phyloP scores from a whole-genome alignment of 37 sponge, comb jelly and placozoan species.

The Ephydatia muelleri region DNA sequence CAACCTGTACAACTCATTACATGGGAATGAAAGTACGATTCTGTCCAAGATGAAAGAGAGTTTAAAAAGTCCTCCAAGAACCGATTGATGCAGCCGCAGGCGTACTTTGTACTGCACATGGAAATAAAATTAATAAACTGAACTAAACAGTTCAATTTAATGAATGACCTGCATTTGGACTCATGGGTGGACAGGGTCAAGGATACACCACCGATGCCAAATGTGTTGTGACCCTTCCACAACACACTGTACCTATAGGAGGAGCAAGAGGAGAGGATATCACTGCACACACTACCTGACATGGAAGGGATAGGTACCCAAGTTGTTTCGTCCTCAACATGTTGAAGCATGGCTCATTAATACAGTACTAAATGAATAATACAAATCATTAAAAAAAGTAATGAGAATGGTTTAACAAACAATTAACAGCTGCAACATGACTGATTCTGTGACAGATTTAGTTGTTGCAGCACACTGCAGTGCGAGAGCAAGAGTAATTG shows the following conservation, averaged over 20 bases:
- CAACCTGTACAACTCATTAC: not conserved
- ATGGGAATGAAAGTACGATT: slow-evolving; percentile 25
- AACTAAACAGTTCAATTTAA: no score
- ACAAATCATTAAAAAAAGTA: not conserved
- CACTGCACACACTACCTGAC: not conserved
- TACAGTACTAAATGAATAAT: slow-evolving; percentile 32
- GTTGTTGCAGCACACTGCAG: slow-evolving; percentile 2
- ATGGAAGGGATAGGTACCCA: slow-evolving; percentile 45
- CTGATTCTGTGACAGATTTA: not conserved
- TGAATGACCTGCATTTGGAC: slow-evolving; percentile 60
- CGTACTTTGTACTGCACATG: slow-evolving; percentile 26
- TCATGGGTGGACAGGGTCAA: slow-evolving; percentile 73
- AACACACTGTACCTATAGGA: slow-evolving; percentile 74
- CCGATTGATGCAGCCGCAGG: slow-evolving; percentile 27
- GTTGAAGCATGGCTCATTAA: slow-evolving; percentile 81
- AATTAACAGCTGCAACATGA: not conserved
- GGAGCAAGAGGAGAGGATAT: not conserved
- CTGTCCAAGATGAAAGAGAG: slow-evolving; percentile 7
- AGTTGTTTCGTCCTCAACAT: slow-evolving; percentile 72
- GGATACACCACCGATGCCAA: slow-evolving; percentile 74
- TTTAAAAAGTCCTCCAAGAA: slow-evolving; percentile 43
- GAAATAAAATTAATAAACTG: not conserved
- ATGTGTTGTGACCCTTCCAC: slow-evolving; percentile 33
- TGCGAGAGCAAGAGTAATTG: no score
- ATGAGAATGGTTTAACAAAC: not conserved